Conservation (phyloP, 2,113 vertebrate genomes). For the Zosterops lateralis region DNA sequence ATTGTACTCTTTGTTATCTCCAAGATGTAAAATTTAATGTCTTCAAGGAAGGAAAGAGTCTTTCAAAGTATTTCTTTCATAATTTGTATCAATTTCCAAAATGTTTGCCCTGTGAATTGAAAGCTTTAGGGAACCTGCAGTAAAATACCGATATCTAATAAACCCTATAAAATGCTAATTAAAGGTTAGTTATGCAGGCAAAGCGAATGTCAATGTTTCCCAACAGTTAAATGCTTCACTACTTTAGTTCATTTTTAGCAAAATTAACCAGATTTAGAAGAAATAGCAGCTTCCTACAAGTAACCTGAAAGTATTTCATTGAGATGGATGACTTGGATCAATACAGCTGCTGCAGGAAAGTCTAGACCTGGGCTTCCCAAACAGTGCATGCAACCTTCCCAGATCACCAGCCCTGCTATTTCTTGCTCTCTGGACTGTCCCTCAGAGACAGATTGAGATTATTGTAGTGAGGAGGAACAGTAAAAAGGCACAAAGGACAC, state of each 20-base stretch:
- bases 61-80: background rate
- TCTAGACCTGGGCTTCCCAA: background rate
- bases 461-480: background rate
- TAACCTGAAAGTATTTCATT: background rate
- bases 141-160: background rate
- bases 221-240: background rate
- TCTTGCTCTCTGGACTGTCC: background rate
- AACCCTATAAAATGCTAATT: background rate
- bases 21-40: background rate
- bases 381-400: fast-evolving
- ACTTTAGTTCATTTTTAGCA: background rate
- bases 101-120: background rate
- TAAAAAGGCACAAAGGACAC: background rate
- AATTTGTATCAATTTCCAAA: background rate
- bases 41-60: background rate
- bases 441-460: background rate
- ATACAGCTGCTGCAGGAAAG: background rate
- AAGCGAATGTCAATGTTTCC: background rate
- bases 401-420: background rate
- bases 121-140: background rate
- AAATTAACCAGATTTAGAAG: background rate
- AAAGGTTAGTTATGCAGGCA: background rate
- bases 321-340: background rate
- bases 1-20: background rate
- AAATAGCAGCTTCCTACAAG: background rate